These are phyloP conservation scores for Lymantria dispar DNA, from an alignment of 2,888 invertebrate species.

Conservation along the genomic window DNA sequence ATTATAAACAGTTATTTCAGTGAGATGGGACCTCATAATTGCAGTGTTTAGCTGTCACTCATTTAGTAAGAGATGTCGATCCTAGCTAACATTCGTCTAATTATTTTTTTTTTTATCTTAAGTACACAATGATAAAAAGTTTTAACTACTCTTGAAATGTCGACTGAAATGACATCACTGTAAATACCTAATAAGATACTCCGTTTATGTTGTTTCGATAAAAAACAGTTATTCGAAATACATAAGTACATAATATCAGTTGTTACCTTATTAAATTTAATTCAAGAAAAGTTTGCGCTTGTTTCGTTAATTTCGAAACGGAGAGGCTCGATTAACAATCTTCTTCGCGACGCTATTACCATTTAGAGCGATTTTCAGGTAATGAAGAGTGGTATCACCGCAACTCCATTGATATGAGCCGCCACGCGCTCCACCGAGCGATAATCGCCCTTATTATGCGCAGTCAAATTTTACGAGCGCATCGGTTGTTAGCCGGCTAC, in stretches of 20 bases:
- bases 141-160: constrained; percentile 10
- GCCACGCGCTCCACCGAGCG: constrained; percentile 57
- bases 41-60: constrained; percentile 69
- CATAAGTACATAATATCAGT: constrained; percentile 52
- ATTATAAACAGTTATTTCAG: constrained; percentile 77
- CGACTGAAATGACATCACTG: constrained; percentile 39
- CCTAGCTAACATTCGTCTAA: constrained; percentile 46
- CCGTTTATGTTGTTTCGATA: constrained; percentile 46
- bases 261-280: constrained; percentile 70
- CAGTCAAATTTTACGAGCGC: constrained; percentile 80
- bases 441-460: constrained; percentile 76
- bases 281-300: constrained; percentile 63
- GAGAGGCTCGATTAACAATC: constrained; percentile 49
- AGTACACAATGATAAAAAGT: constrained; percentile 25
- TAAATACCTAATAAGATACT: constrained; percentile 42
- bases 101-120: constrained; percentile 43
- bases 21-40: constrained; percentile 65
- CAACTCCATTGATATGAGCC: constrained; percentile 52
- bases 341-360: constrained; percentile 61
- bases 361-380: constrained; percentile 76
- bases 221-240: constrained; percentile 58
- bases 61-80: constrained; percentile 65
- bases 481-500: constrained; percentile 68
- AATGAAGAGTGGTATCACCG: constrained; percentile 68
- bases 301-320: constrained; percentile 63